Percentiles rank a stretch among this genome's conserved stretches.
These are phyloP conservation scores for Crossocerus cetratus DNA, from an alignment of 2,888 invertebrate species.

Conservation along the genomic window DNA sequence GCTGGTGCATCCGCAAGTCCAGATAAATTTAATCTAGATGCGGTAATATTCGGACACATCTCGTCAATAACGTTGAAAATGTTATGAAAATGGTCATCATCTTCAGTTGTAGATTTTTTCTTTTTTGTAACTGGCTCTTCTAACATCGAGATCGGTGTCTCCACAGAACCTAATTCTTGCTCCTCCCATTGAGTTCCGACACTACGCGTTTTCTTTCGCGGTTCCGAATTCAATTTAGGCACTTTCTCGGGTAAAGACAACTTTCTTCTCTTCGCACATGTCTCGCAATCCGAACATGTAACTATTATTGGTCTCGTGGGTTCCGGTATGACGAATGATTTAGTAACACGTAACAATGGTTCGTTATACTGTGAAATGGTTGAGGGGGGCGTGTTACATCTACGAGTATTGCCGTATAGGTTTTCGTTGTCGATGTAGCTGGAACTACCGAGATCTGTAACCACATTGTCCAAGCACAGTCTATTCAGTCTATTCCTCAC, in stretches of 20 bases:
- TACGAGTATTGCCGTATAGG: conserved; percentile 17
- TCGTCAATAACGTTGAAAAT: background rate
- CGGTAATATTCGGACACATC: background rate
- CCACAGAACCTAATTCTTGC: background rate
- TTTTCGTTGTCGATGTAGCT: conserved; percentile 49
- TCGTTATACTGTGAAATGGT: conserved; percentile 34
- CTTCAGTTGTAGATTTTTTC: background rate
- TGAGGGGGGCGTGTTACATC: conserved; percentile 14
- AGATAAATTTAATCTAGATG: background rate
- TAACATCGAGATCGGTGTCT: background rate
- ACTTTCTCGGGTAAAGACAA: background rate
- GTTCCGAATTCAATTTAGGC: background rate
- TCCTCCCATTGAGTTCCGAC: conserved; percentile 1
- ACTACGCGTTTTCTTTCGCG: background rate
- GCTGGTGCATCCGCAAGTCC: too few relatives aligned
- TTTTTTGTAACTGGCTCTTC: too few relatives aligned
- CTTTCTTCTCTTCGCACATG: background rate
- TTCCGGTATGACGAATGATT: conserved; percentile 57
- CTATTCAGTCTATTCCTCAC: conserved; percentile 38
- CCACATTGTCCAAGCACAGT: conserved; percentile 66
- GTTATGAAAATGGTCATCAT: background rate
- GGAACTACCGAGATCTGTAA: conserved; percentile 66
- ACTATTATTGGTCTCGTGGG: conserved; percentile 57
- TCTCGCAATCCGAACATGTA: conserved; percentile 20
- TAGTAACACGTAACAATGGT: conserved; percentile 60